Base-by-base conservation (phyloP, 2,797 vertebrate species). In the Propithecus perrieri region DNA sequence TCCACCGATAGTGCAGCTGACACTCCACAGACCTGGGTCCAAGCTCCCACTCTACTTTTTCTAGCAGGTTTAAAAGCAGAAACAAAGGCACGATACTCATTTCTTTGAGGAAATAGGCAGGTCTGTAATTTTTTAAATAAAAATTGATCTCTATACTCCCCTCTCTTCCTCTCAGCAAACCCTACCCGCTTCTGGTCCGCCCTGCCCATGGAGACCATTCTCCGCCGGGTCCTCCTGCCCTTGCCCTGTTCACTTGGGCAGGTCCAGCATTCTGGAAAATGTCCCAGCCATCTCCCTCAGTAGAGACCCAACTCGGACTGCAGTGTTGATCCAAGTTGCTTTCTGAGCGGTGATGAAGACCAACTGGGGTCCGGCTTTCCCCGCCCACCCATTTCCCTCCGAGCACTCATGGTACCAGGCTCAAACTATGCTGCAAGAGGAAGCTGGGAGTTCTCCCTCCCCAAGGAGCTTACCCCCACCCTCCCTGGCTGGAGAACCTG, bases 361-460 rank as follows among this genome's bases (percentile, higher is more conserved):
- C 96, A 97, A 96, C 95, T 91, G 97, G 90, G 35, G 48, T 59
- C 81, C 79, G 84, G 80, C 80, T 93, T 79, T 55, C 63, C 76
- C 76, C 0, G 0, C 67, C 92, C 69, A 46, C 75, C 71, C 26
- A 1, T 61, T 74, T 85, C 91, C 50, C 35, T 67, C 61, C 18
- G 59, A 81, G 67, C 48, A n/a, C 57, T 46, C 59, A 43, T 50
- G 20, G 65, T 72, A 83, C 89, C 81, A 85, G 87, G 59, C 55
- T 91, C 5, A 1, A 97, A 69, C 89, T 89, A 65, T 79, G 89
- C 84, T 33, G 69, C 57, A 35, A 72, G 41, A 84, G 43, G 91
- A 86, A 91, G 86, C 84, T 41, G 87, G 79, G 20, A 15, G 84
- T 10, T 61, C 63, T 33, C 67, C 55, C 79, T 57, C 79, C 30